Percentiles rank a stretch among this genome's conserved stretches.
These are phyloP conservation scores for Varroa destructor DNA, from an alignment of 1,140 invertebrate genomes.

Conservation along the genomic window DNA sequence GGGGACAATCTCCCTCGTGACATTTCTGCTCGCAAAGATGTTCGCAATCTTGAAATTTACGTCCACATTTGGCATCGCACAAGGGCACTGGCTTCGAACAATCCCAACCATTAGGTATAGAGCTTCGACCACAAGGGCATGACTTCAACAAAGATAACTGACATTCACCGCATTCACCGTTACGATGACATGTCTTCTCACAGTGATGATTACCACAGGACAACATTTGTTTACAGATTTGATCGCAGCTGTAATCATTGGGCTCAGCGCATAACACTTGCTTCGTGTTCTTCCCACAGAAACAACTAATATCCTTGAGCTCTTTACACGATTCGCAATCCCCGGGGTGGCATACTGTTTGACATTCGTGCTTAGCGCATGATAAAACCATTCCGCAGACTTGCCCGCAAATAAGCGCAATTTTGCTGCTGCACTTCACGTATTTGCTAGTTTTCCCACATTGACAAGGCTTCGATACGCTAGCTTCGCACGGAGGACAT, in stretches of 20 bases:
- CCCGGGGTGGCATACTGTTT: constrained; percentile 37
- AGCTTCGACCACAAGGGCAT: constrained; percentile 73
- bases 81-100: constrained; percentile 49
- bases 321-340: constrained; percentile 48
- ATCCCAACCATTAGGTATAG: constrained; percentile 38
- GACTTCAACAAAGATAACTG: constrained; percentile 44
- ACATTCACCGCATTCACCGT: background rate
- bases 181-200: constrained; percentile 37
- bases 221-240: constrained; percentile 35
- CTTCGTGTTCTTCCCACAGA: background rate
- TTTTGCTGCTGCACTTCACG: constrained; percentile 32
- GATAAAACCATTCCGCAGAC: constrained; percentile 38
- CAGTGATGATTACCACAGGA: constrained; percentile 42
- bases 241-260: constrained; percentile 35
- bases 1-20: constrained; percentile 66
- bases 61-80: constrained; percentile 65
- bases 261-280: constrained; percentile 38
- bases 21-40: constrained; percentile 62
- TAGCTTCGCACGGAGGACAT: constrained; percentile 58
- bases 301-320: constrained; percentile 35
- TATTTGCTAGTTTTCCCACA: constrained; percentile 42
- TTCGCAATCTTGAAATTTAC: constrained; percentile 51
- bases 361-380: constrained; percentile 40
- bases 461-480: constrained; percentile 44
- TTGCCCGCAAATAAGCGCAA: constrained; percentile 40